Percentiles rank a stretch among this genome's conserved stretches.
These are phyloP conservation scores for Thamnophis sirtalis DNA, from an alignment of 2,113 vertebrate genomes.

Conservation along the genomic window DNA sequence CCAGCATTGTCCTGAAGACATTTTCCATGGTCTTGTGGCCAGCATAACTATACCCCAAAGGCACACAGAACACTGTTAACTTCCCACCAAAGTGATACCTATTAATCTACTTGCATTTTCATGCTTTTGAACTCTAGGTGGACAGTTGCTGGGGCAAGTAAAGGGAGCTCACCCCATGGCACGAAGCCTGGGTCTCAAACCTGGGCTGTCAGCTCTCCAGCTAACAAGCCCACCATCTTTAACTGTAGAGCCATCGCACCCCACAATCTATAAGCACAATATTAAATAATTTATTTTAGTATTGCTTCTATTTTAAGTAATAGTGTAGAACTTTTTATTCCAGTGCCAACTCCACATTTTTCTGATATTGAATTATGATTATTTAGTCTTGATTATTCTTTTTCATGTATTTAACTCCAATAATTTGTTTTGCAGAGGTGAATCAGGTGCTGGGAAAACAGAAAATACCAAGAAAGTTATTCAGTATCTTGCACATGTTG, in stretches of 20 bases:
- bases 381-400: background rate
- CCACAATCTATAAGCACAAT: background rate
- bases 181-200: background rate
- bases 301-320: background rate
- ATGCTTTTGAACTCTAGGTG: background rate
- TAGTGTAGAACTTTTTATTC: background rate
- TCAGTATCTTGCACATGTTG: slow-evolving; percentile 97
- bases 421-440: slow-evolving; percentile 78
- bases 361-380: background rate
- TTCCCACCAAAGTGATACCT: background rate
- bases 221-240: background rate
- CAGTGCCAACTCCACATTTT: background rate
- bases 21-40: background rate
- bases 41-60: background rate
- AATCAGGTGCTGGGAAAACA: slow-evolving; percentile 97
- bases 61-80: background rate
- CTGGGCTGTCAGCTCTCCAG: background rate
- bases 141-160: background rate
- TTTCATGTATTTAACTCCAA: slow-evolving; percentile 23
- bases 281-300: background rate
- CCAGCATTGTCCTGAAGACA: background rate
- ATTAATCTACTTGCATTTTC: background rate
- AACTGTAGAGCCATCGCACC: background rate
- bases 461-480: slow-evolving; percentile 99
- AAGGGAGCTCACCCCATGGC: background rate